These are phyloP conservation scores for Girardinus metallicus DNA, from an alignment of 2,797 vertebrate species.

Conservation along the genomic window DNA sequence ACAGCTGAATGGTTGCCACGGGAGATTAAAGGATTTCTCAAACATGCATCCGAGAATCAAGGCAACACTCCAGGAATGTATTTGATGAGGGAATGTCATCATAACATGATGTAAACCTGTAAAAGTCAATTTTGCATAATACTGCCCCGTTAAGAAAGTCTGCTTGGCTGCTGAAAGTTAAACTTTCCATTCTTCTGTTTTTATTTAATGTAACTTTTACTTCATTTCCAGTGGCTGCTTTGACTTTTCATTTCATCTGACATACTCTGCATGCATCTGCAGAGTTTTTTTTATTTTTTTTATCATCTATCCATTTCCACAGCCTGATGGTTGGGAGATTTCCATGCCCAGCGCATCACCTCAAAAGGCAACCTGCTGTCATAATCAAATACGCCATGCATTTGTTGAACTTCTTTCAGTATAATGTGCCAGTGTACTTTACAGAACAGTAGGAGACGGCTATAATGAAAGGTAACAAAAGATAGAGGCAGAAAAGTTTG, in stretches of 20 bases:
- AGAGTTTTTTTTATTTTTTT: conserved; percentile 7
- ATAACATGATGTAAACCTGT: too few relatives aligned
- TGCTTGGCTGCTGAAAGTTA: conserved; percentile 7
- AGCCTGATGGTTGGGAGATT: conserved; percentile 29
- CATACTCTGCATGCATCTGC: conserved; percentile 36
- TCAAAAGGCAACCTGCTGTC: conserved; percentile 44
- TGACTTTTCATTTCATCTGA: conserved; percentile 48
- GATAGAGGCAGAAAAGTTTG: neutral
- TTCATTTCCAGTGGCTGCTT: conserved; percentile 28
- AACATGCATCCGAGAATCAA: too few relatives aligned
- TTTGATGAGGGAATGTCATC: too few relatives aligned
- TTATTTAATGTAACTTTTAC: conserved; percentile 21
- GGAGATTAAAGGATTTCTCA: too few relatives aligned
- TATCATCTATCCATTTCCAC: conserved; percentile 35
- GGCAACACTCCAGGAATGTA: too few relatives aligned
- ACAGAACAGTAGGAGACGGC: conserved; percentile 12
- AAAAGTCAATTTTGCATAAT: too few relatives aligned
- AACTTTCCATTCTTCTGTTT: conserved; percentile 18
- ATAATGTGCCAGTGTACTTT: too few relatives aligned
- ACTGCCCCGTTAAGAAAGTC: too few relatives aligned
- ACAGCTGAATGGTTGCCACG: too few relatives aligned
- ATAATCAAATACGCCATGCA: conserved; percentile 50
- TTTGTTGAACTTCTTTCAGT: conserved; percentile 31
- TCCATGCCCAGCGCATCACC: conserved; percentile 13
- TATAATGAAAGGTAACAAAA: conserved; percentile 24